Base-by-base conservation (phyloP, 2,888 invertebrate genomes). In the Drosophila anceps region DNA sequence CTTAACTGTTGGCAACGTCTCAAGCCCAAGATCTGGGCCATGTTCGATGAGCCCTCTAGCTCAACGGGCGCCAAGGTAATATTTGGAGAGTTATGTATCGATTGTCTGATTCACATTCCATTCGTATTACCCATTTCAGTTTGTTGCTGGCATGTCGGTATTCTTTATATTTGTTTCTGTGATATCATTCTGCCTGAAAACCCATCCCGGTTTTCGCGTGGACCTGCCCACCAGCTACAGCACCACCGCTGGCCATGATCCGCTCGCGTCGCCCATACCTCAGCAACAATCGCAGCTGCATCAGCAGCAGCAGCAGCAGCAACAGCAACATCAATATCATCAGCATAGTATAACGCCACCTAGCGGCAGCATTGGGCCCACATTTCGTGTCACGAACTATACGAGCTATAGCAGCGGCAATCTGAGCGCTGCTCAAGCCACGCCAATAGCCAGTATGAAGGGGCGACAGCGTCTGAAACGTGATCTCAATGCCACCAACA, bases 141-240 rank as follows among this genome's bases (percentile, higher is more conserved):
- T 97, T 92, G 96, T 98, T 92, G 98, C 98, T 82, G 96, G 96
- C 72, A 95, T 97, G 90, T 98, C 98, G 13, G 97, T 99, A 73
- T 98, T 98, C 94, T 98, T 99, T 95, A 98, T 98, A 93, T 97
- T 98, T 94, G 96, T 98, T 81, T 98, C 98, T 90, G 98, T 99
- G 84, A 95, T 98, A 88, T 97, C 97, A 77, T 99, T 99, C 95
- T 98, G 98, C 94, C 94, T 98, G 93, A 99, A 99, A 94, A 98
- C 98, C 1, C 98, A 98, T 92, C 98, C 98, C 0, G 97, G 96
- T 88, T 95, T 97, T 89, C 94, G 97, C 51, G 96, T 96, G 71
- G 94, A 93, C 63, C 92, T 93, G 61, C 92, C 93, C 76, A 81
- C 81, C 80, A 83, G 55, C 65, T 66, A 66, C 59, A 69, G 73